These are phyloP conservation scores for Caenorhabditis angaria DNA, from an alignment of 2,888 invertebrate genomes.

Conservation along the genomic window DNA sequence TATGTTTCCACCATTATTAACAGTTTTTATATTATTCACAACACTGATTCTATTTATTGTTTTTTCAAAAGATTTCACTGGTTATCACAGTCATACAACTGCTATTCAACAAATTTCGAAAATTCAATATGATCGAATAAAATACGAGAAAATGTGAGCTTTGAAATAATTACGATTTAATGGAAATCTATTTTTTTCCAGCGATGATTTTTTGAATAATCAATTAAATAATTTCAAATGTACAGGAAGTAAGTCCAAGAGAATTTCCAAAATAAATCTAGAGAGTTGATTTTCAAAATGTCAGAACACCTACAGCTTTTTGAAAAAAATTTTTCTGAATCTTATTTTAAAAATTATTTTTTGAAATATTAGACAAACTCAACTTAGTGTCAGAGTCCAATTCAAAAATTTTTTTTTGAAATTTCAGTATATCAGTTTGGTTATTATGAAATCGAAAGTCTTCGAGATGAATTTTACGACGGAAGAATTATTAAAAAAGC, in stretches of 20 bases:
- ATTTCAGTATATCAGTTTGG: not conserved
- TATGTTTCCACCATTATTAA: not conserved
- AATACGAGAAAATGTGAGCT: not conserved
- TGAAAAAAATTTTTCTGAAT: no score
- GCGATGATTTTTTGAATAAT: no score
- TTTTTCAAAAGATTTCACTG: not conserved
- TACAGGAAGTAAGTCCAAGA: no score
- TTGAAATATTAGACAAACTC: no score
- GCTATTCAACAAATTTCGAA: not conserved
- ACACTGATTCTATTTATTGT: not conserved
- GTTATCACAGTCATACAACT: not conserved
- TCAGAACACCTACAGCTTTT: no score
- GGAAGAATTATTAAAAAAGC: not conserved
- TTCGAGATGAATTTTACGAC: not conserved
- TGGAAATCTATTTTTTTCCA: not conserved
- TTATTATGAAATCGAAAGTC: not conserved
- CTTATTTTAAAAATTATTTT: no score
- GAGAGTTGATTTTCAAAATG: no score
- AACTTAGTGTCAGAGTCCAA: no score
- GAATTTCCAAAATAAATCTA: no score
- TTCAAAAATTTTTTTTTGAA: no score
- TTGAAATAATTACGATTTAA: no score
- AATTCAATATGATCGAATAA: not conserved
- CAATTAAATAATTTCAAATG: no score
- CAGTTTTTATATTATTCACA: not conserved